Base-by-base conservation (phyloP, 1,140 invertebrate genomes). In the Heterodera schachtii region DNA sequence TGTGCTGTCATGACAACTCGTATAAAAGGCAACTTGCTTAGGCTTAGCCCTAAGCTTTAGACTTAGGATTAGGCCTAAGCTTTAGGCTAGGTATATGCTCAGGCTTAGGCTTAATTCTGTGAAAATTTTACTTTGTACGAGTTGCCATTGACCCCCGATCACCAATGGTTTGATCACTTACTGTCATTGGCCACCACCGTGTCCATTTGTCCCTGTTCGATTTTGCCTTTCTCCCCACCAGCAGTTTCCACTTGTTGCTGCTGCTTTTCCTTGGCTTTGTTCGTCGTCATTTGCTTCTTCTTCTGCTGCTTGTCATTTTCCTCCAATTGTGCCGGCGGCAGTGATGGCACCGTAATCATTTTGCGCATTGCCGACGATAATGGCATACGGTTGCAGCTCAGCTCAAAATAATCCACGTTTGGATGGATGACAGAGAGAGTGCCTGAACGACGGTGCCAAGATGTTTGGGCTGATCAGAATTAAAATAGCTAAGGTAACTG, bases 371-470 rank as follows among this genome's bases (percentile, higher is more conserved):
- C 69, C 69, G 31, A 43, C 41, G 69, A 19, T 11, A 71, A 46
- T 6, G 69, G 69, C 31, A n/a, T 71, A 41, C 86, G 79, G 21
- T 52, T 75, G 73, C 86, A 86, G 66, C 84, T 76, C 67, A 86
- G 64, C 75, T 86, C 86, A 78, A 83, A 87, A 69, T 83, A 87
- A 67, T 86, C 86, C 31, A 84, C 64, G 8, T 64, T 69, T 41
- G 75, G 76, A n/a, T 88, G 80, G 57, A 87, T 73, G 11, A 86
- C 82, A 1, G 81, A 31, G 9, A 74, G 52, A 13, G 86, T 85
- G 19, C 31, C 57, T 64, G 16, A 13, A 52, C 9, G 52, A 31
- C 31, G 31, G 31, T 31, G 31, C 31, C 31, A 31, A 31, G 31
- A 31, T 31, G 31, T 31, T 31, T 31, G 31, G 31, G 31, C 31